Percentiles rank a stretch among this genome's conserved stretches.
Evolutionary conservation across 2,797 vertebrate species (phyloP).

Genomic region (Pantherophis vulpinus): DNA sequence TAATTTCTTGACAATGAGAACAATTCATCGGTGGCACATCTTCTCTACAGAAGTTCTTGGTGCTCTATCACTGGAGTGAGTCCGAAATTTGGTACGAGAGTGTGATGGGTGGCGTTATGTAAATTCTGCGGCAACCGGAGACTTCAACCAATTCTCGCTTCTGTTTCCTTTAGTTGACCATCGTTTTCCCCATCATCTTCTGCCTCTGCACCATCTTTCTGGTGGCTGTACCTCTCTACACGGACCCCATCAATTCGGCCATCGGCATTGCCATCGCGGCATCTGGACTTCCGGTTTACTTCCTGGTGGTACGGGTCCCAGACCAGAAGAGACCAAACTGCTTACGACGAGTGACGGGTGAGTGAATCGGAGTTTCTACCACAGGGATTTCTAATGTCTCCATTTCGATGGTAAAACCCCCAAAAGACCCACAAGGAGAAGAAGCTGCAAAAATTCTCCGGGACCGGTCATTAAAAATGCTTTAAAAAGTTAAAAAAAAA

Average conservation of each 20-base stretch:
- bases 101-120: background rate
- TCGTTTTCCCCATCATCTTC: slow-evolving; percentile 87
- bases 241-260: slow-evolving; percentile 86
- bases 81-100: background rate
- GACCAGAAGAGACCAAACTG: slow-evolving; percentile 76
- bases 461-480: no score
- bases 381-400: background rate
- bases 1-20: background rate
- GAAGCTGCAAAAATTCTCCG: background rate
- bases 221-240: slow-evolving; percentile 90
- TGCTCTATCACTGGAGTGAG: background rate
- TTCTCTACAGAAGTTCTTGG: background rate
- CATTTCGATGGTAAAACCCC: no score
- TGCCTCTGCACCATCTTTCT: slow-evolving; percentile 89
- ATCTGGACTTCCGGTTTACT: slow-evolving; percentile 87
- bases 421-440: background rate
- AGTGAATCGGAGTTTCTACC: slow-evolving; percentile 36
- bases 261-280: slow-evolving; percentile 88
- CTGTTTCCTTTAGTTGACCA: slow-evolving; percentile 76
- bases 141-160: background rate
- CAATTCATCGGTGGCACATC: background rate
- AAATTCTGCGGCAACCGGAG: background rate
- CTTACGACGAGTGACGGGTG: slow-evolving; percentile 76
- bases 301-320: slow-evolving; percentile 81
- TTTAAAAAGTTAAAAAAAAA: no score